Percentiles rank a stretch among this genome's conserved stretches.
Conservation (phyloP, 2,113 vertebrate genomes). For the Collichthys lucidus region DNA sequence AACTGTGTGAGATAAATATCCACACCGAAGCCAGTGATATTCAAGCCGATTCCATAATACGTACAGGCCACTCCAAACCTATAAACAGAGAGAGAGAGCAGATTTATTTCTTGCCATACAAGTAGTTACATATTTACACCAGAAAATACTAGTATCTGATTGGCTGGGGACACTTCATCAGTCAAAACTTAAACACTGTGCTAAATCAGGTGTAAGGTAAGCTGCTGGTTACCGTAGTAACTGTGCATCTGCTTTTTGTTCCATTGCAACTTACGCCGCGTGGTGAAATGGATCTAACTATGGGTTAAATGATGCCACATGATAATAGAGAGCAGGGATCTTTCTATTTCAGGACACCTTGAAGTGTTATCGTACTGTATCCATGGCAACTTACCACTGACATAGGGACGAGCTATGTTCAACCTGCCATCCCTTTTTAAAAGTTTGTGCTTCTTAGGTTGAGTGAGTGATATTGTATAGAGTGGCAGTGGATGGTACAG, state of each 20-base stretch:
- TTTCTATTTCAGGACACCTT: neutral
- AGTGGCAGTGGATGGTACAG: neutral
- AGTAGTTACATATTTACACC: neutral
- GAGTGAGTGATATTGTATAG: neutral
- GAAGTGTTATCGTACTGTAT: neutral
- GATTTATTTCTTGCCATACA: neutral
- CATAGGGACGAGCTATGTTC: neutral
- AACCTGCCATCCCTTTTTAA: neutral
- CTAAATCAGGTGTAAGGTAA: neutral
- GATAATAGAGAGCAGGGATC: neutral
- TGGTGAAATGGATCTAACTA: neutral
- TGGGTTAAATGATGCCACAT: neutral
- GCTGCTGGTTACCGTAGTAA: too few relatives aligned
- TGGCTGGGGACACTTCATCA: neutral
- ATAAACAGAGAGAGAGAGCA: neutral
- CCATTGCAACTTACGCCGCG: neutral
- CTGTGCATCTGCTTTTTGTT: neutral
- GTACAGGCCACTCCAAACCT: constrained; percentile 69
- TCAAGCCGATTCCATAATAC: constrained; percentile 81
- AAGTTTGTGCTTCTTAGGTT: neutral
- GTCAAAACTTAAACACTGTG: neutral
- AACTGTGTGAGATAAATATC: constrained; percentile 81
- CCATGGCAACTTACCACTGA: neutral
- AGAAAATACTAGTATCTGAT: neutral
- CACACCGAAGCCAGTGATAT: constrained; percentile 72